Evolutionary conservation across 2,888 invertebrate species (phyloP), one percentile per base, ranked within the genome.

Genomic region (Orthonevra nobilis): DNA sequence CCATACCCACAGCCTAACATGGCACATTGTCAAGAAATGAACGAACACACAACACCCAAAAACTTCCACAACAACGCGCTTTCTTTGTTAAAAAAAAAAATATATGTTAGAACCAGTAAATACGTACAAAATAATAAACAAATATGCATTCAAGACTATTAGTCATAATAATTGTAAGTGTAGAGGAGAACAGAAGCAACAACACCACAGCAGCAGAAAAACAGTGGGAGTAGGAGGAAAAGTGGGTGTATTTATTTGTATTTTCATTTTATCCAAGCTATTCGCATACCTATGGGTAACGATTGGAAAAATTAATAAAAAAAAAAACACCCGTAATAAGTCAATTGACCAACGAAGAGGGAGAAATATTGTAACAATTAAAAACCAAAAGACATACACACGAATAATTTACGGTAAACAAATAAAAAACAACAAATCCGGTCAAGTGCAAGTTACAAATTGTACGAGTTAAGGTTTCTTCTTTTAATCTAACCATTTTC

Each of bases 221-320:
- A 5, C 23, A 23, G 46, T 15, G n/a, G 26, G 28, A 44, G 26
- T 26, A 44, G 26, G 10, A 10, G n/a, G 36, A 15, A 61, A 26
- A 36, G 61, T 61, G 38, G 46, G 61, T 61, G 61, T 61, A 44
- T n/a, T n/a, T n/a, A n/a, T n/a, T n/a, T 15, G n/a, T 10, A 20
- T 20, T 46, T 44, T 23, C 32, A 15, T 42, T 44, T 44, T n/a
- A 15, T 34, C 7, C 20, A 36, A 34, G 17, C 20, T 26, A 36
- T 46, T 46, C 30, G 56, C 46, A 68, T 68, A 68, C 66, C 66
- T 56, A 46, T 38, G 44, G 32, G 66, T 68, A 56, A n/a, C 38
- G 66, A 68, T 38, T 58, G 34, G 66, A 68, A 68, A 56, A 68
- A 68, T 58, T 46, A 58, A 56, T 46, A 30, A n/a, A n/a, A n/a